Evolutionary conservation across 2,888 invertebrate species (phyloP), one percentile per base, ranked within the genome.

Genomic region (Eurois occulta): DNA sequence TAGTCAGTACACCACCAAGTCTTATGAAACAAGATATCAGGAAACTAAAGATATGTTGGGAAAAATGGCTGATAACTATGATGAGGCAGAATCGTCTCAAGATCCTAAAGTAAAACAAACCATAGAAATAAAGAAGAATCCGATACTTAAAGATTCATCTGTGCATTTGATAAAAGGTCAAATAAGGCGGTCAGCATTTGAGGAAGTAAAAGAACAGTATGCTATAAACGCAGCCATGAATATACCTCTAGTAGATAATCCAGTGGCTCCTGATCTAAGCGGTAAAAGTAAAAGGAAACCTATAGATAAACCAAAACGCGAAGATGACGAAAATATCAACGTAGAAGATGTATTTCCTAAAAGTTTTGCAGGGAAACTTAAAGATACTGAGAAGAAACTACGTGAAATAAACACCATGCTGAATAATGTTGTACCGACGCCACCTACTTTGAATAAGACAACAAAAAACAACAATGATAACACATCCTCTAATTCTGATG

Each of bases 41-140:
- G 96, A 97, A 89, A 96, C 96, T 18, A 94, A 95, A 83, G 93
- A 94, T n/a, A 94, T 96, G 95, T 91, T 96, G 7, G 83, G 89
- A 4, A 92, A 93, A 85, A 88, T 96, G 89, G 96, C 96, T 28
- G 95, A 96, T 83, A 90, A 87, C 65, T 93, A 93, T 76, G 95
- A 96, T 6, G 90, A 94, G 60, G 90, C 91, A 32, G 86, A 89
- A 52, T 69, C 75, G 58, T 83, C 81, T 78, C 74, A 78, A 65
- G 52, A 72, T 21, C 67, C 78, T 7, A 83, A 87, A 60, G 58
- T 72, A 35, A 82, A 76, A 55, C 60, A 69, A 18, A 81, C 76
- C 62, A 68, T 89, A 67, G 85, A 87, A 74, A 87, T 93, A 70
- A 83, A 83, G 58, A 86, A 89, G 46, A 89, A 94, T 80, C 91